phyloP scores from a whole-genome alignment of 2,888 invertebrate species.

The Hydrotaea diabolus region DNA sequence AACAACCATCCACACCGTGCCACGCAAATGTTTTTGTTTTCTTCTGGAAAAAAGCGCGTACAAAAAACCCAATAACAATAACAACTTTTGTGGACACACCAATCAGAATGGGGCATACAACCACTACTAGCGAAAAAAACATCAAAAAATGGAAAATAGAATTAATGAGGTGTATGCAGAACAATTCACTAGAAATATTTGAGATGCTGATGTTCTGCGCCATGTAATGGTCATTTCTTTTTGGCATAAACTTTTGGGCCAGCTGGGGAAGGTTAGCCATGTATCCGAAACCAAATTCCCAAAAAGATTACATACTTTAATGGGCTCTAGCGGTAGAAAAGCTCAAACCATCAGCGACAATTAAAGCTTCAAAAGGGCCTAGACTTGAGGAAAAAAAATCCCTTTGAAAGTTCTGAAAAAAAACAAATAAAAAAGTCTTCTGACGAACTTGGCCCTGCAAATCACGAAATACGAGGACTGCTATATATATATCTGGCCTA shows the following conservation, averaged over 20 bases:
- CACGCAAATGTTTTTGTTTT: not conserved
- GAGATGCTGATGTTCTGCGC: slow-evolving; percentile 62
- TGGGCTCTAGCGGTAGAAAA: too few relatives aligned
- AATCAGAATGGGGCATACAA: slow-evolving; percentile 42
- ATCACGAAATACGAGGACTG: too few relatives aligned
- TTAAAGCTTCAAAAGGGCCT: too few relatives aligned
- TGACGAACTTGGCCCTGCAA: too few relatives aligned
- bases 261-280: slow-evolving; percentile 44
- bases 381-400: too few relatives aligned
- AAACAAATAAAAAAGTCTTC: too few relatives aligned
- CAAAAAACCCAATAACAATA: slow-evolving; percentile 52
- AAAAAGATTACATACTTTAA: too few relatives aligned
- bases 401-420: too few relatives aligned
- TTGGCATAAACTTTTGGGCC: not conserved
- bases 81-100: slow-evolving; percentile 54
- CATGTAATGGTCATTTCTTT: slow-evolving; percentile 60
- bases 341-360: too few relatives aligned
- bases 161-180: slow-evolving; percentile 68
- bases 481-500: too few relatives aligned
- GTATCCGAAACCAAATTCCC: not conserved
- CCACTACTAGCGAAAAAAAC: slow-evolving; percentile 1
- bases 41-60: slow-evolving; percentile 38
- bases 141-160: slow-evolving; percentile 61
- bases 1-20: slow-evolving; percentile 48
- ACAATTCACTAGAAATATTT: slow-evolving; percentile 66